Base-by-base conservation (phyloP, 2,113 vertebrate species). In the Bombycilla garrulus region DNA sequence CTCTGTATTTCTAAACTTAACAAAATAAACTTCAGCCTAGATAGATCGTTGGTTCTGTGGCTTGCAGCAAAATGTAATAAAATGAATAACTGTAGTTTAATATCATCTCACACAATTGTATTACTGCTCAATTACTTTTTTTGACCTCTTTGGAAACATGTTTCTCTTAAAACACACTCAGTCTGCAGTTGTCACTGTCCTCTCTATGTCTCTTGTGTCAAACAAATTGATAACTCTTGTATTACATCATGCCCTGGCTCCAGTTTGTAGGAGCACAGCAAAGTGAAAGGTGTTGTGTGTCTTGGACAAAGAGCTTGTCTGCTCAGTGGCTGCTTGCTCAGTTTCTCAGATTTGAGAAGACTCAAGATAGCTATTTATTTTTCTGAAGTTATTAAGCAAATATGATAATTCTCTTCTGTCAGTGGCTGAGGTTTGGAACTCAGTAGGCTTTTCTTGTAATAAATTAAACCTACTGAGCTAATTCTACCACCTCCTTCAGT, bases 51-150 rank as follows among this genome's bases (percentile, higher is more conserved):
- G 19, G 58, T 97, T 96, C 92, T 95, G 88, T 91, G 76, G 58
- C 72, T 97, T 81, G 71, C 48, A 95, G 93, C 82, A 95, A 97
- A 97, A 96, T 86, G 77, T 87, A 97, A 96, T 97, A 96, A 97
- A 96, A 64, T 56, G 5, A 96, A 77, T 97, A 96, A 93, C 91
- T 48, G 11, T 77, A 90, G 93, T 96, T 97, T 97, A 97, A 95
- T 97, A 90, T 78, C 44, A 95, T 95, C 85, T 97, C 95, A 90
- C 73, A 67, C 92, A 97, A 96, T 96, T 78, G 42, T 95, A 93
- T 98, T 97, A 97, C 65, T 0, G 11, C 62, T 69, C 89, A 95
- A 88, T 97, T 96, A 96, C 93, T 91, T 95, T 97, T 97, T 95
- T 81, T 97, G 90, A 97, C 96, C 96, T 97, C 95, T 97, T 95